These are phyloP conservation scores for Podiceps cristatus DNA, from an alignment of 2,113 vertebrate species.

Conservation along the genomic window DNA sequence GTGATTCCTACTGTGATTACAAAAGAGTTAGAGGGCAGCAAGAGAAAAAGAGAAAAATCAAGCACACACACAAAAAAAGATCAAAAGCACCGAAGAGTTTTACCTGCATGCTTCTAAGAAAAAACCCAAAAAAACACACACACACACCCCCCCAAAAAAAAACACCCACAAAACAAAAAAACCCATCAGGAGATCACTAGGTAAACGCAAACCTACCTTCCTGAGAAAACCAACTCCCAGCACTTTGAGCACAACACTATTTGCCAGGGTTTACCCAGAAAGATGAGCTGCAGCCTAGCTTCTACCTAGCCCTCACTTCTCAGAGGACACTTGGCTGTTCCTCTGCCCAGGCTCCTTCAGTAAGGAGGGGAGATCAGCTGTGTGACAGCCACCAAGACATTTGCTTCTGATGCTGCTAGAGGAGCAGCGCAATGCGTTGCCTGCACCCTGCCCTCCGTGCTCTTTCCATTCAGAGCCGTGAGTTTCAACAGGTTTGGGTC, in stretches of 20 bases:
- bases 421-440: accelerated
- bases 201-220: not conserved
- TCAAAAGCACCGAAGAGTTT: not conserved
- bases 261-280: not conserved
- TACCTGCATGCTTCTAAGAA: not conserved
- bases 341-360: not conserved
- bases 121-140: not conserved
- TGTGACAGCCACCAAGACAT: not conserved
- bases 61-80: not conserved
- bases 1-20: not conserved
- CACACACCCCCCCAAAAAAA: too few species aligned
- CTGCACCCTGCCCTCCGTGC: not conserved
- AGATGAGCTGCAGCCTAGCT: not conserved
- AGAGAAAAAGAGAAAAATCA: not conserved
- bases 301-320: not conserved
- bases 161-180: not conserved
- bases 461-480: not conserved
- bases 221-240: not conserved
- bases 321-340: not conserved
- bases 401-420: not conserved
- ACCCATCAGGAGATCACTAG: not conserved
- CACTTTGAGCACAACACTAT: not conserved
- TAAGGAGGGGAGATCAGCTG: accelerated
- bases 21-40: not conserved
- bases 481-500: not conserved